These are phyloP conservation scores for Polydrusus tereticollis DNA, from an alignment of 2,888 invertebrate species.

Conservation along the genomic window DNA sequence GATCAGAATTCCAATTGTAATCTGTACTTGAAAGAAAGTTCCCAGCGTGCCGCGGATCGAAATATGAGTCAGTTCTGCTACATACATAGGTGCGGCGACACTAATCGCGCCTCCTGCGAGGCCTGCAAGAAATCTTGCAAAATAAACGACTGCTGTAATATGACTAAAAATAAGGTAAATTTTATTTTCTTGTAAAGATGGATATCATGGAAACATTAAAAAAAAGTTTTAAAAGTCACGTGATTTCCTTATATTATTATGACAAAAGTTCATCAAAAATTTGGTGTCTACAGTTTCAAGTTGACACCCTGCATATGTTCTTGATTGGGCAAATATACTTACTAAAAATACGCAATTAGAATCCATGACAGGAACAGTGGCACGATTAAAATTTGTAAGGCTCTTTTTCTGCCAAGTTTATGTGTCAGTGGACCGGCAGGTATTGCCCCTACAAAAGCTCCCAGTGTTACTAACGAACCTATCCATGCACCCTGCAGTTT, in stretches of 20 bases:
- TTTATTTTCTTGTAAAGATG: too few species aligned
- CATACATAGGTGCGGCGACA: constrained; percentile 76
- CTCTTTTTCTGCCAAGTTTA: constrained; percentile 71
- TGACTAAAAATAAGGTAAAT: constrained; percentile 55
- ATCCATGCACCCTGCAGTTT: constrained; percentile 70
- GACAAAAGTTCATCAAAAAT: too few species aligned
- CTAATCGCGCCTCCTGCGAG: constrained; percentile 75
- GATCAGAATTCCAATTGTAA: constrained; percentile 75
- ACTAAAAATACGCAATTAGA: constrained; percentile 65
- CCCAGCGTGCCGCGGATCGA: constrained; percentile 75
- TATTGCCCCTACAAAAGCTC: constrained; percentile 71
- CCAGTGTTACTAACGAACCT: constrained; percentile 71
- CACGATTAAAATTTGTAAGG: constrained; percentile 69
- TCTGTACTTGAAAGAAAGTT: constrained; percentile 77
- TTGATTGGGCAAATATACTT: constrained; percentile 21
- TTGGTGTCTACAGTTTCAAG: too few species aligned
- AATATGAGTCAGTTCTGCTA: constrained; percentile 76
- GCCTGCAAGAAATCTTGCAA: constrained; percentile 74
- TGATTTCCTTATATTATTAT: too few species aligned
- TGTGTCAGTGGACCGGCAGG: constrained; percentile 72
- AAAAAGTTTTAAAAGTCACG: too few species aligned
- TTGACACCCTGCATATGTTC: too few species aligned
- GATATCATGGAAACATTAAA: too few species aligned
- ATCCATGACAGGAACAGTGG: constrained; percentile 72
- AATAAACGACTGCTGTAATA: constrained; percentile 62